Percentiles rank a stretch among this genome's conserved stretches.
phyloP scores from a whole-genome alignment of 1,140 invertebrate genomes.

The Dufourea novaeangliae region DNA sequence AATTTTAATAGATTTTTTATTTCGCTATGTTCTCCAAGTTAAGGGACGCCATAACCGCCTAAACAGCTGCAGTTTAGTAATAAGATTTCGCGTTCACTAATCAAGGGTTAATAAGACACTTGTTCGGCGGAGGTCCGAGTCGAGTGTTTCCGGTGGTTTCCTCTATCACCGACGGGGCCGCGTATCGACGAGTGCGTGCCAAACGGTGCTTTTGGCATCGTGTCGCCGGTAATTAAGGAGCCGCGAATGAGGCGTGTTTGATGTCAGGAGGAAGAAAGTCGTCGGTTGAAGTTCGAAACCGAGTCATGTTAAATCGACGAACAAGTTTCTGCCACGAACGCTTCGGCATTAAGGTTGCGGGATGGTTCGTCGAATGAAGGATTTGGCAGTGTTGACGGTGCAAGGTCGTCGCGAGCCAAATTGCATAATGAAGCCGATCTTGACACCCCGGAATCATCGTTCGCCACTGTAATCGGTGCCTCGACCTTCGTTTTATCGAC shows the following conservation, averaged over 20 bases:
- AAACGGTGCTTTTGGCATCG: slow-evolving; percentile 16
- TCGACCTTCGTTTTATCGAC: background rate
- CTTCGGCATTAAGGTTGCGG: background rate
- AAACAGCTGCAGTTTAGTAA: no score
- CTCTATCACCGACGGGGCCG: no score
- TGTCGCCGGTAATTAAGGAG: slow-evolving; percentile 13
- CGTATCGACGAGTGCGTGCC: slow-evolving; percentile 13
- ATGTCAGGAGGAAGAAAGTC: background rate
- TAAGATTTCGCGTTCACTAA: no score
- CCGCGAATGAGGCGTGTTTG: slow-evolving; percentile 15
- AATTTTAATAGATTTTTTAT: no score
- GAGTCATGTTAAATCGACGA: background rate
- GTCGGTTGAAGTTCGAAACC: background rate
- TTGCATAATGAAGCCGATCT: background rate
- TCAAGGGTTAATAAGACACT: no score
- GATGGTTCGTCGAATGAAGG: background rate
- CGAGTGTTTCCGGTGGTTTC: no score
- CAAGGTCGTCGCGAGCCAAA: background rate
- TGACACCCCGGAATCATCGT: background rate
- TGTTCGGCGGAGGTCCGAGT: no score
- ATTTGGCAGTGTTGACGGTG: background rate
- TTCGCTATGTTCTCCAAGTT: no score
- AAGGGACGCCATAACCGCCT: no score
- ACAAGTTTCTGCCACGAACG: background rate
- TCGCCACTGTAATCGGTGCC: no score